phyloP scores from a whole-genome alignment of 2,888 invertebrate species.

The Entomobrya proxima region DNA sequence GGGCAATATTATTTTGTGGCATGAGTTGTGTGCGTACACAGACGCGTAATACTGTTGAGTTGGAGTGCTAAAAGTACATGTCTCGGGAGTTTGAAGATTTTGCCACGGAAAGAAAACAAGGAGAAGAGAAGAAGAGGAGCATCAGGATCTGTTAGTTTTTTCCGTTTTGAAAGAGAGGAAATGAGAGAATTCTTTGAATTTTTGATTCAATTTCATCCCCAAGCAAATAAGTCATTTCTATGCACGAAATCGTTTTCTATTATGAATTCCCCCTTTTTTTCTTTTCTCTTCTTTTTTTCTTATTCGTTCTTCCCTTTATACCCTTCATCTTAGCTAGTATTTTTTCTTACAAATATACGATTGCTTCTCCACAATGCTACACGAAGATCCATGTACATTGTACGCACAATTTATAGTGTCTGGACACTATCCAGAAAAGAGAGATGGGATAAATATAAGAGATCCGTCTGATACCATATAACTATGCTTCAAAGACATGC shows the following conservation, averaged over 20 bases:
- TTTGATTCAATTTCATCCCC: conserved; percentile 75
- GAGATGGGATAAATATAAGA: no score
- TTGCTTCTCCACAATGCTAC: background rate
- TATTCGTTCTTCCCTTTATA: conserved; percentile 1
- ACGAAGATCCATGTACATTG: no score
- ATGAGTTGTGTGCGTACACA: no score
- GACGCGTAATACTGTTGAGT: no score
- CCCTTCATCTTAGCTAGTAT: conserved; percentile 37
- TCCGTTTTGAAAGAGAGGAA: conserved; percentile 72
- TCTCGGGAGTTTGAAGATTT: background rate
- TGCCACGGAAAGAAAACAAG: background rate
- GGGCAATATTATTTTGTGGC: no score
- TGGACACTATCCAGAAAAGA: no score
- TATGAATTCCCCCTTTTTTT: conserved; percentile 73
- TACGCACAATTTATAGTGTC: no score
- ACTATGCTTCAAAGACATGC: background rate
- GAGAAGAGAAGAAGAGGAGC: conserved; percentile 37
- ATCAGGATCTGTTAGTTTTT: conserved; percentile 72
- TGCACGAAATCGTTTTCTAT: conserved; percentile 75
- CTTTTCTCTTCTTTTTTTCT: conserved; percentile 46
- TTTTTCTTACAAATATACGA: no score
- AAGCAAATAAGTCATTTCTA: conserved; percentile 76
- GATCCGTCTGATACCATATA: no score
- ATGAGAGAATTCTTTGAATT: conserved; percentile 75
- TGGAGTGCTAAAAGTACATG: background rate